Base-by-base conservation (phyloP, 37 sponge, comb jelly and placozoan species). In the Halisarca cf. caerulea region DNA sequence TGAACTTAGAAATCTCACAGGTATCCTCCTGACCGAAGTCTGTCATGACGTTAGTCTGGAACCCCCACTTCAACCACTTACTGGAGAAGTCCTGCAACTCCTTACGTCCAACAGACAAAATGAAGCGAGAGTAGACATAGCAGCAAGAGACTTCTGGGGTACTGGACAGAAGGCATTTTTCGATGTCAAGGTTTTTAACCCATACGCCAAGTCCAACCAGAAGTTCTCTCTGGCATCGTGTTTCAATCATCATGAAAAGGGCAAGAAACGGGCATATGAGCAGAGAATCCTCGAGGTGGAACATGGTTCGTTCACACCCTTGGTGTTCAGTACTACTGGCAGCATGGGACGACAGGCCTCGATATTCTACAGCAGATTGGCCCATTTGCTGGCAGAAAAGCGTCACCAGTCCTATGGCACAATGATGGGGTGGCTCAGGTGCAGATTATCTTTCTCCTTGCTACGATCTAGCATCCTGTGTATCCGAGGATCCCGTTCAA, bases 121-220 rank as follows among this genome's bases (percentile, higher is more conserved):
- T 74, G 77, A 74, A 40, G 77, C 77, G 0, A 37, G 44, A 40
- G 77, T 43, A 1, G 77, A 74, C 36, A 38, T 74, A 2, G 77
- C 77, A 0, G 77, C 45, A 42, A 74, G 77, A 18, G 45, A 74
- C 45, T 74, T 74, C 44, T 74, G 77, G 77, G 17, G 44, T 3
- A 37, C 1, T 41, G 77, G 44, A 40, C 77, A 74, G 7, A 74
- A 74, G 77, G 77, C 77, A 39, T 74, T 74, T 14, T 74, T 74
- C 36, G 77, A 74, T 40, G 11, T 74, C 3, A 74, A 74, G 43
- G 77, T 74, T 15, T 74, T 74, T 37, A 74, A 74, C 77, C 71
- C 77, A 1, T 43, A 39, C 42, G 44, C 77, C 77, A 74, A 74
- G 77, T 74, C 77, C 77, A 74, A 74, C 77, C 77, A 74, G 77